Evolutionary conservation across 2,888 invertebrate species (phyloP), one percentile per base, ranked within the genome.

Genomic region (Phoenoteleia sp.): DNA sequence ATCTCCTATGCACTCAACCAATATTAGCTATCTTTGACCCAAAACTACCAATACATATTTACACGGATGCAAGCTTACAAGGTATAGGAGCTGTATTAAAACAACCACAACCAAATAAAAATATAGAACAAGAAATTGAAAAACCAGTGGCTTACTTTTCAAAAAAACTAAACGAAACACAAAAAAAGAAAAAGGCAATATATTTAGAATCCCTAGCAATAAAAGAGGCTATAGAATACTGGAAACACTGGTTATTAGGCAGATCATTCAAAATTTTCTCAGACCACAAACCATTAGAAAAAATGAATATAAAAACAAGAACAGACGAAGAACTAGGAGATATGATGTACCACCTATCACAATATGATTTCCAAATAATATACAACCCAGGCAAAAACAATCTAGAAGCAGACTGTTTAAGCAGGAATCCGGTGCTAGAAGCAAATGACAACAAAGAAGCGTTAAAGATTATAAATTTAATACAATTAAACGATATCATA

Each of bases 1-100:
- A n/a, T n/a, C n/a, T n/a, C n/a, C 54, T 88, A 39, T 88, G 90
- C 45, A 81, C 86, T 7, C 42, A 88, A 86, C 90, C 89, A 25
- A 66, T 89, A 25, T 74, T 91, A 66, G 69, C 71, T 25, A 89
- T 91, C 39, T 91, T 87, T 60, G 89, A 90, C 45, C 84, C 75
- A 71, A 67, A 88, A 5, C 15, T 77, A 29, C 84, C 86, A 64
- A 89, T 88, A 15, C 33, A 85, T 5, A 88, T 91, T 15, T 87
- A 86, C 39, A 89, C 90, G 21, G 90, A 91, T 69, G 90, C 87
- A 15, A 86, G 86, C 33, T 56, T 88, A 15, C 52, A 84, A 66
- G 89, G 88, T n/a, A 29, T 89, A 1, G 89, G 88, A 25, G 89
- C 88, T 6, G 52, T 89, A 23, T 36, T 90, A 17, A 89, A 90